These are phyloP conservation scores for Patella ulyssiponensis DNA, from an alignment of 2,888 invertebrate species.

Conservation along the genomic window DNA sequence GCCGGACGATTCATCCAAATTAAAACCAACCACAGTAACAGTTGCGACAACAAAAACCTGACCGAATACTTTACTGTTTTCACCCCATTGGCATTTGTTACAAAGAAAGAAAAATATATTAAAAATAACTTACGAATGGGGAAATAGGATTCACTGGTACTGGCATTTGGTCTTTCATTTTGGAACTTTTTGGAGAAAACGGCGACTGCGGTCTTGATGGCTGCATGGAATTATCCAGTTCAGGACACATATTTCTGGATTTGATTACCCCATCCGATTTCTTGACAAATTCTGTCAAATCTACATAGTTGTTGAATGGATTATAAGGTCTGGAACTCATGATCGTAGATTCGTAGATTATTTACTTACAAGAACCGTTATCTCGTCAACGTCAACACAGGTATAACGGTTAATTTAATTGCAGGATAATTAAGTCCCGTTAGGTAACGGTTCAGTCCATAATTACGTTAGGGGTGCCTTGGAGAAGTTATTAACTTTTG, in stretches of 20 bases:
- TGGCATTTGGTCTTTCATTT: no score
- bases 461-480: no score
- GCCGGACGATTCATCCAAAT: not conserved
- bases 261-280: not conserved
- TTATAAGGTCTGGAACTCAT: slow-evolving; percentile 1
- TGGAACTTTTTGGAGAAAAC: not conserved
- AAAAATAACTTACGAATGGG: not conserved
- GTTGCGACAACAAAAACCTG: not conserved
- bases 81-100: not conserved
- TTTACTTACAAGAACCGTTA: no score
- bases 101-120: not conserved
- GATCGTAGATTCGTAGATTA: no score
- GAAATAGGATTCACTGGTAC: not conserved
- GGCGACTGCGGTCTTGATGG: not conserved
- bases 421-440: no score
- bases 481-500: no score
- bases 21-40: not conserved
- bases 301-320: not conserved
- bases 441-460: no score
- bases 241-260: no score
- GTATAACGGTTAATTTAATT: no score
- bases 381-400: no score
- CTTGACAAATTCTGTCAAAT: slow-evolving; percentile 2
- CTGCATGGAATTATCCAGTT: no score
- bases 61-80: not conserved